Conservation (phyloP, 2,797 vertebrate species). For the Octomys mimax region DNA sequence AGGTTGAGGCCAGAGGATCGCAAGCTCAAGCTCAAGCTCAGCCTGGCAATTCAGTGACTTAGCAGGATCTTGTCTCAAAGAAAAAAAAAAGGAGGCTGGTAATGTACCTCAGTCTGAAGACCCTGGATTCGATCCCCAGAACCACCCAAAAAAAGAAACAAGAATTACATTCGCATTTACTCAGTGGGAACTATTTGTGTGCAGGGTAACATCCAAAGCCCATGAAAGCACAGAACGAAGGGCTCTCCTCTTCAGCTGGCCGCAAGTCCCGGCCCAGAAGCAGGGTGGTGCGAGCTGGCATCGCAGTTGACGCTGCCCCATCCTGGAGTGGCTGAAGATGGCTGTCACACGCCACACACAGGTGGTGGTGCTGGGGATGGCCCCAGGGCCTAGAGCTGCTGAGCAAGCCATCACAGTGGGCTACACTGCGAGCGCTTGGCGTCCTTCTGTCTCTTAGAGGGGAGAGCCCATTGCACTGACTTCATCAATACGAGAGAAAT, state of each 20-base stretch:
- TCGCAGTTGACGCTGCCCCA: accelerated
- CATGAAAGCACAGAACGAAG: neutral
- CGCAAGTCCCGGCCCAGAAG: neutral
- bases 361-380: accelerated
- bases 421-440: too few relatives aligned
- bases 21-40: neutral
- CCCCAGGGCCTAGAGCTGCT: too few relatives aligned
- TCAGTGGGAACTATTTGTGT: neutral
- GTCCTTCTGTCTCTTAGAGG: neutral
- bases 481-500: neutral
- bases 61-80: neutral
- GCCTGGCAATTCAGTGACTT: neutral
- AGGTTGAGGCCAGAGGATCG: neutral
- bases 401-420: neutral
- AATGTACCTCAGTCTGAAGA: too few relatives aligned
- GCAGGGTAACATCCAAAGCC: neutral
- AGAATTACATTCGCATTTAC: neutral
- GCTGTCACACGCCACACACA: too few relatives aligned
- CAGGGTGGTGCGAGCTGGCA: neutral
- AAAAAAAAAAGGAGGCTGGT: neutral
- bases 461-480: neutral
- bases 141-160: neutral
- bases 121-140: neutral
- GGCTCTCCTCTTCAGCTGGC: neutral
- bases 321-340: neutral